Base-by-base conservation (phyloP, 2,888 invertebrate species). In the Osmoderma eremita region DNA sequence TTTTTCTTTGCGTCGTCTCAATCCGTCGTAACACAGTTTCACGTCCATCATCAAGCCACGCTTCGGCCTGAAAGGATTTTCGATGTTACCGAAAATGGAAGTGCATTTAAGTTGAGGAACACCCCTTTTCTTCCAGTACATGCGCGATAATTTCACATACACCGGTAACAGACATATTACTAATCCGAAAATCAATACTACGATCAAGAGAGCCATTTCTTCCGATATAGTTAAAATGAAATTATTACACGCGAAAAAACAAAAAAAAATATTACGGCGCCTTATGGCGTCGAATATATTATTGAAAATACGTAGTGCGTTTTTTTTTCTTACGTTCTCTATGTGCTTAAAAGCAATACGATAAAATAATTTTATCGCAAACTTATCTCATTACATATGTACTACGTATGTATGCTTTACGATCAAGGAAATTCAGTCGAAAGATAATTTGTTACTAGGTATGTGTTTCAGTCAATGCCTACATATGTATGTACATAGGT, bases 11-110 rank as follows among this genome's bases (percentile, higher is more conserved):
- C 49, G 62, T 6, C 36, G 36, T 10, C 22, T 24, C 15, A 62
- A 36, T 20, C 48, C 48, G 17, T 30, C 62, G 15, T 62, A 49
- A 18, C 49, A 45, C 1, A 39, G 12, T 20, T 39, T 54, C 10
- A n/a, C 18, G 12, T 15, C 5, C n/a, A 39, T 18, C n/a, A 12
- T 2, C 0, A 54, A 1, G n/a, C 54, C 54, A 12, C 38, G 18
- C 20, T 54, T 54, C 8, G 2, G 38, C 12, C 18, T 36, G 10
- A 54, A 3, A 5, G 39, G 39, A 18, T 54, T 54, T 3, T 54
- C 20, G 6, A 38, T 15, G 39, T 54, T 17, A 3, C 54, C 54
- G 17, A 54, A 54, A 6, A 54, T 13, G 3, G 39, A 54, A 10
- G n/a, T 39, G 38, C 30, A 20, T 38, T 38, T 54, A 2, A 38